Evolutionary conservation across 2,888 invertebrate species (phyloP).

Genomic region (Dioctria linearis): DNA sequence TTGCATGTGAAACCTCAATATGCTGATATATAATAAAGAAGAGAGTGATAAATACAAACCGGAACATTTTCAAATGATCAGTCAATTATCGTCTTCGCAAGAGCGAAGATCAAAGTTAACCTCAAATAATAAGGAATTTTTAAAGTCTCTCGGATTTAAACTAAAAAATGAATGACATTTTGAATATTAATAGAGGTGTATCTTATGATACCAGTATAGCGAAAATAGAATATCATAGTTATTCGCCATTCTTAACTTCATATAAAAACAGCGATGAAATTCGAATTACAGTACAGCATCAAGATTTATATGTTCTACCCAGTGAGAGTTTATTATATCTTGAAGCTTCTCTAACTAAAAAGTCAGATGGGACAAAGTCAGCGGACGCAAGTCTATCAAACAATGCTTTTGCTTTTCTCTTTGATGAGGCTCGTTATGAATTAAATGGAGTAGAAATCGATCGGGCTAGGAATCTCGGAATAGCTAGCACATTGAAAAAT

Average conservation of each 20-base stretch:
- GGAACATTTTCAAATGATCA: neutral
- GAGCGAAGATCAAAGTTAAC: slow-evolving; percentile 40
- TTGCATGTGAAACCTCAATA: slow-evolving; percentile 58
- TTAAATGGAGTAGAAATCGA: slow-evolving; percentile 65
- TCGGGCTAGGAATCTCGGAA: slow-evolving; percentile 62
- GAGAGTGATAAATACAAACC: slow-evolving; percentile 12
- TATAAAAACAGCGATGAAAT: slow-evolving; percentile 63
- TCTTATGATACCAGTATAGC: slow-evolving; percentile 60
- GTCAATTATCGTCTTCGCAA: neutral
- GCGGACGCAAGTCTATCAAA: neutral
- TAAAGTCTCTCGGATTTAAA: slow-evolving; percentile 54
- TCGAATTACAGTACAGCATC: slow-evolving; percentile 62
- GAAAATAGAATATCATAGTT: slow-evolving; percentile 61
- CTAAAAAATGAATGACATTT: slow-evolving; percentile 55
- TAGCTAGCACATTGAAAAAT: slow-evolving; percentile 65
- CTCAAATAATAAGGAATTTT: slow-evolving; percentile 51
- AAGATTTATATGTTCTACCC: slow-evolving; percentile 57
- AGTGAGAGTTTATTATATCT: slow-evolving; percentile 61
- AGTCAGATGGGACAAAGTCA: slow-evolving; percentile 35
- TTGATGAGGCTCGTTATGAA: slow-evolving; percentile 66
- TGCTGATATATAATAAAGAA: slow-evolving; percentile 25
- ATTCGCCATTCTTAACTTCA: slow-evolving; percentile 62
- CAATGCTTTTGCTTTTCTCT: slow-evolving; percentile 62
- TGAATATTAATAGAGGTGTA: slow-evolving; percentile 50
- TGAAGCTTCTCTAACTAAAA: slow-evolving; percentile 59